Evolutionary conservation across 1,140 invertebrate species (phyloP).

Genomic region (Pseudomyrmex cubaensis): DNA sequence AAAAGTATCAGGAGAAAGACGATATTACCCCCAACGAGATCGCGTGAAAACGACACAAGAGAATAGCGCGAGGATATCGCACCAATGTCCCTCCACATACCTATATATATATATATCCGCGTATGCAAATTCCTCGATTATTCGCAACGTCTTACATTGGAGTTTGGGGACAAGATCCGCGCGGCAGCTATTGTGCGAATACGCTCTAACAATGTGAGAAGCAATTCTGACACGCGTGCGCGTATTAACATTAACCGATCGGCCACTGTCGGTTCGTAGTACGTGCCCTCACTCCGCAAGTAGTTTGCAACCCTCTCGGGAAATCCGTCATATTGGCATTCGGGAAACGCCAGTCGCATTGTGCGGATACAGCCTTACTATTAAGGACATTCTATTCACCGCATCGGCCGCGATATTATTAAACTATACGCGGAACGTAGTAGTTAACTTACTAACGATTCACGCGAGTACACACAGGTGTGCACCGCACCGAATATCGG

Average conservation of each 20-base stretch:
- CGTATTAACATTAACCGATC: slow-evolving; percentile 65
- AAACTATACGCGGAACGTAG: slow-evolving; percentile 1
- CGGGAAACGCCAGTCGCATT: slow-evolving; percentile 49
- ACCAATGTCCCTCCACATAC: neutral
- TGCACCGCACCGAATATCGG: neutral
- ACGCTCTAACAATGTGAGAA: slow-evolving; percentile 53
- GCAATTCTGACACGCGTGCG: slow-evolving; percentile 59
- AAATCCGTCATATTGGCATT: slow-evolving; percentile 77
- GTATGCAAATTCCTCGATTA: slow-evolving; percentile 43
- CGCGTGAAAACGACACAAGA: neutral
- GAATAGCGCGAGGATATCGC: too few species aligned
- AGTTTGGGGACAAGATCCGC: slow-evolving; percentile 28
- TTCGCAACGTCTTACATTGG: slow-evolving; percentile 39
- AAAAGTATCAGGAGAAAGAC: neutral
- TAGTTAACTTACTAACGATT: neutral
- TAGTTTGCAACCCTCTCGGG: slow-evolving; percentile 59
- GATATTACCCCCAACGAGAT: slow-evolving; percentile 7
- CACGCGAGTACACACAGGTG: neutral
- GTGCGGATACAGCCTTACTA: slow-evolving; percentile 28
- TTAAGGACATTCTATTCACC: neutral
- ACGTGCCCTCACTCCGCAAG: slow-evolving; percentile 33
- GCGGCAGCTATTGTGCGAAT: slow-evolving; percentile 61
- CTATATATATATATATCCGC: neutral
- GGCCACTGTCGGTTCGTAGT: slow-evolving; percentile 44
- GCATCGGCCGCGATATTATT: neutral